These are phyloP conservation scores for Metellina segmentata DNA, from an alignment of 2,888 invertebrate genomes.

Conservation along the genomic window DNA sequence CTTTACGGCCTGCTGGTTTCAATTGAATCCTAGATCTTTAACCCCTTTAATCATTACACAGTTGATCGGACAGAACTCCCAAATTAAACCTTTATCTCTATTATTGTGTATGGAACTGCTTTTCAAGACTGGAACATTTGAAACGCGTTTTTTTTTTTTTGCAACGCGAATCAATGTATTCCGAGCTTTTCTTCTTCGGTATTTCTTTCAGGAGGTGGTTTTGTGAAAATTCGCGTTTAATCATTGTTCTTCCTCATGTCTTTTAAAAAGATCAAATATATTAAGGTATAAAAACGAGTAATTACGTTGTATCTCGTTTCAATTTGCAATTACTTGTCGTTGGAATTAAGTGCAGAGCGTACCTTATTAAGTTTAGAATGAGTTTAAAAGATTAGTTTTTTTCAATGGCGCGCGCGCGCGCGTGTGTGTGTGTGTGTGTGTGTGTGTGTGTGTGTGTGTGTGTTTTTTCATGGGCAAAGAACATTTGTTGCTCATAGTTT, in stretches of 20 bases:
- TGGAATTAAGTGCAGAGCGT: background rate
- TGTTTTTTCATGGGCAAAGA: background rate
- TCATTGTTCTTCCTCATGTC: slow-evolving; percentile 11
- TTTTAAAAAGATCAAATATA: background rate
- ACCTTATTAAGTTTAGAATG: background rate
- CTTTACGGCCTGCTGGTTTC: slow-evolving; percentile 49
- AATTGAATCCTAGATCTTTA: slow-evolving; percentile 64
- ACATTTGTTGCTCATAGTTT: background rate
- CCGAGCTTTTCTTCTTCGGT: slow-evolving; percentile 11
- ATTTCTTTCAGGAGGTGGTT: slow-evolving; percentile 4
- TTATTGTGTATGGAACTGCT: slow-evolving; percentile 11
- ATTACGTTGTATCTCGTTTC: slow-evolving; percentile 22
- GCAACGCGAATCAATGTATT: slow-evolving; percentile 1
- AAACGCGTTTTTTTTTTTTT: slow-evolving; percentile 9
- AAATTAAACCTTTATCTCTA: slow-evolving; percentile 59
- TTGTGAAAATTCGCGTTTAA: slow-evolving; percentile 22
- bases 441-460: too few relatives aligned
- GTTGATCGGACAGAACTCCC: slow-evolving; percentile 52
- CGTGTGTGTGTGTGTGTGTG: too few relatives aligned
- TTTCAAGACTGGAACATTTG: slow-evolving; percentile 17
- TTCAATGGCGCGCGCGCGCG: background rate
- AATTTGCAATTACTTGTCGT: background rate
- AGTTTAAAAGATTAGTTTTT: slow-evolving; percentile 1
- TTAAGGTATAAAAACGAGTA: slow-evolving; percentile 18
- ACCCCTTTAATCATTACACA: slow-evolving; percentile 69